Percentiles rank a stretch among this genome's conserved stretches.
These are phyloP conservation scores for Drosophila neocordata DNA, from an alignment of 1,140 invertebrate genomes.

Conservation along the genomic window DNA sequence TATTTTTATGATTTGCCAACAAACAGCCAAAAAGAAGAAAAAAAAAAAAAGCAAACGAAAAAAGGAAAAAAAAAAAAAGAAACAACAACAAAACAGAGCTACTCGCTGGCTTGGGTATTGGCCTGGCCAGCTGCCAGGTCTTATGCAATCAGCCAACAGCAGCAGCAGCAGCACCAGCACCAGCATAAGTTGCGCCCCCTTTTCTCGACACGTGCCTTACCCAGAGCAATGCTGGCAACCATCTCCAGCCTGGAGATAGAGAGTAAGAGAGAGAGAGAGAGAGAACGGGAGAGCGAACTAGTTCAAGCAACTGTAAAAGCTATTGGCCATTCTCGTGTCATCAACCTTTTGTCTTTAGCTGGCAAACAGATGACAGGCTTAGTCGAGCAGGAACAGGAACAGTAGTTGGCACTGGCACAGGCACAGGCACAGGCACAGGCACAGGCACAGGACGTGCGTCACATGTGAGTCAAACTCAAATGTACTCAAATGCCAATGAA, in stretches of 20 bases:
- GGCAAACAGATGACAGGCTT: slow-evolving; percentile 65
- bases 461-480: slow-evolving; percentile 59
- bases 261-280: neutral
- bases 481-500: slow-evolving; percentile 68
- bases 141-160: slow-evolving; percentile 64
- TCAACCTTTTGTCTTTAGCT: slow-evolving; percentile 71
- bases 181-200: slow-evolving; percentile 49
- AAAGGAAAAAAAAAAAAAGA: neutral
- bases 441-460: slow-evolving; percentile 62
- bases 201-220: slow-evolving; percentile 45
- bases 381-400: slow-evolving; percentile 35
- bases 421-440: slow-evolving; percentile 32
- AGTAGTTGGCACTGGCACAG: slow-evolving; percentile 38
- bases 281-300: slow-evolving; percentile 56
- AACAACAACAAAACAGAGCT: neutral
- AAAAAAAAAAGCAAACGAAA: neutral
- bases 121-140: slow-evolving; percentile 56
- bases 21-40: slow-evolving; percentile 26
- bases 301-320: slow-evolving; percentile 78
- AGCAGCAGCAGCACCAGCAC: neutral
- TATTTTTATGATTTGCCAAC: slow-evolving; percentile 81
- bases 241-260: neutral
- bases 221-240: slow-evolving; percentile 3
- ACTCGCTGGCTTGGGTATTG: slow-evolving; percentile 6
- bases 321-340: slow-evolving; percentile 61